These are phyloP conservation scores for Scaptomyza reducta DNA, from an alignment of 2,888 invertebrate genomes.

Conservation along the genomic window DNA sequence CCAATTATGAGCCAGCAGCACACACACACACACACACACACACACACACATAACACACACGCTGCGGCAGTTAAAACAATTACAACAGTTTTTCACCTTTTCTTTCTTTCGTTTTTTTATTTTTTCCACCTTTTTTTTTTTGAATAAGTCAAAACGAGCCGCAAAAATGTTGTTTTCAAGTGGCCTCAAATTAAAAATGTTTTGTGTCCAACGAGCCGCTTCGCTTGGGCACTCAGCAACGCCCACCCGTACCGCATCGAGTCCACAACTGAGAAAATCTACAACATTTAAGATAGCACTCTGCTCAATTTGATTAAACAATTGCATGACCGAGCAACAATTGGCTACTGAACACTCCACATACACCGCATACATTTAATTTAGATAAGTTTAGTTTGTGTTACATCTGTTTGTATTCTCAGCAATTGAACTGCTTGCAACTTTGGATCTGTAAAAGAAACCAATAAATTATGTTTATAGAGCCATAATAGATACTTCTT, in stretches of 20 bases:
- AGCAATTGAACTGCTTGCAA: too few relatives aligned
- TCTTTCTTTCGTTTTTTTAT: slow-evolving; percentile 2
- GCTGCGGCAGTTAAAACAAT: slow-evolving; percentile 66
- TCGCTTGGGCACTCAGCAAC: slow-evolving; percentile 28
- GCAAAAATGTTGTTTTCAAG: slow-evolving; percentile 54
- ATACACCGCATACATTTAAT: too few relatives aligned
- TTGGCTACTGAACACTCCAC: too few relatives aligned
- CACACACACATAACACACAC: slow-evolving; percentile 24
- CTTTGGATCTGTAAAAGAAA: too few relatives aligned
- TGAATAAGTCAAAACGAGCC: slow-evolving; percentile 31
- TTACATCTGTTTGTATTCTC: too few relatives aligned
- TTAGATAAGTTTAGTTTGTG: too few relatives aligned
- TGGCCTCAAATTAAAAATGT: slow-evolving; percentile 45
- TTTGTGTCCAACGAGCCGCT: slow-evolving; percentile 11
- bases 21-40: slow-evolving; percentile 25
- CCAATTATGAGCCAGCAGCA: slow-evolving; percentile 62
- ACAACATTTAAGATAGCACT: neutral
- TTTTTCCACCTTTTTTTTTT: slow-evolving; percentile 16
- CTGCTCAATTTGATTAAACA: slow-evolving; percentile 12
- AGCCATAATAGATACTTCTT: too few relatives aligned
- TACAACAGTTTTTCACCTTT: slow-evolving; percentile 65
- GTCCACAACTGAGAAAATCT: neutral
- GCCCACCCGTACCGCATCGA: slow-evolving; percentile 18
- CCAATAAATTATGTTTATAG: too few relatives aligned
- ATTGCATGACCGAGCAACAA: slow-evolving; percentile 3